These are phyloP conservation scores for Planiliza haematocheilus DNA, from an alignment of 2,113 vertebrate genomes.

Conservation along the genomic window DNA sequence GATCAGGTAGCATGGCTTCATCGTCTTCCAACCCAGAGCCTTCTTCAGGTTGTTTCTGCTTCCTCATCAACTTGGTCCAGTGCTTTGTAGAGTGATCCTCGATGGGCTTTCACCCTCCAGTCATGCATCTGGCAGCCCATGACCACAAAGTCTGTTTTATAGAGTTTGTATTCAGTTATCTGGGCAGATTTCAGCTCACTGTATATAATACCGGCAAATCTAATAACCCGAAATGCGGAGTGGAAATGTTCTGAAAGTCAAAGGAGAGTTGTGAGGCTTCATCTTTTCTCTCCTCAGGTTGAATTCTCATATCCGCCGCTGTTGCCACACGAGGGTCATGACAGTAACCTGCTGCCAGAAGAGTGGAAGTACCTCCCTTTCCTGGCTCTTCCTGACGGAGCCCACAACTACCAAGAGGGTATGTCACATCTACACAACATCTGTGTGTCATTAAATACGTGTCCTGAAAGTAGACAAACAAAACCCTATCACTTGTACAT, in stretches of 20 bases:
- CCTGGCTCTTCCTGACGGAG: constrained; percentile 94
- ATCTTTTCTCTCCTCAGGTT: constrained; percentile 80
- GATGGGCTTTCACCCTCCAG: not conserved
- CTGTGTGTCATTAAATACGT: too few relatives aligned
- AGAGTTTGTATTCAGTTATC: too few relatives aligned
- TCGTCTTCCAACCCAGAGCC: not conserved
- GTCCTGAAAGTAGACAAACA: too few relatives aligned
- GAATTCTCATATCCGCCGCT: constrained; percentile 97
- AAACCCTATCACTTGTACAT: too few relatives aligned
- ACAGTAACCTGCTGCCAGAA: constrained; percentile 91
- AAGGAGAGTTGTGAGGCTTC: not conserved
- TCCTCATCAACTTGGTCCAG: not conserved
- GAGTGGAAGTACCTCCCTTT: constrained; percentile 98
- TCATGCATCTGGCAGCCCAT: not conserved
- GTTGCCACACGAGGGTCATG: constrained; percentile 89
- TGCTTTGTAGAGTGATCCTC: not conserved
- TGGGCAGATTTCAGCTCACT: too few relatives aligned
- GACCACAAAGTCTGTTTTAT: too few relatives aligned
- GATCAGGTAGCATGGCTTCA: not conserved
- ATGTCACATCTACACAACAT: not conserved
- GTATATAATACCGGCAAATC: too few relatives aligned
- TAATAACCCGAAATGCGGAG: too few relatives aligned
- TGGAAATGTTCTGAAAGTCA: too few relatives aligned
- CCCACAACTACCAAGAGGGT: constrained; percentile 99
- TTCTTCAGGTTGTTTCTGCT: not conserved